These are phyloP conservation scores for Podarcis lilfordi DNA, from an alignment of 2,797 vertebrate species.

Conservation along the genomic window DNA sequence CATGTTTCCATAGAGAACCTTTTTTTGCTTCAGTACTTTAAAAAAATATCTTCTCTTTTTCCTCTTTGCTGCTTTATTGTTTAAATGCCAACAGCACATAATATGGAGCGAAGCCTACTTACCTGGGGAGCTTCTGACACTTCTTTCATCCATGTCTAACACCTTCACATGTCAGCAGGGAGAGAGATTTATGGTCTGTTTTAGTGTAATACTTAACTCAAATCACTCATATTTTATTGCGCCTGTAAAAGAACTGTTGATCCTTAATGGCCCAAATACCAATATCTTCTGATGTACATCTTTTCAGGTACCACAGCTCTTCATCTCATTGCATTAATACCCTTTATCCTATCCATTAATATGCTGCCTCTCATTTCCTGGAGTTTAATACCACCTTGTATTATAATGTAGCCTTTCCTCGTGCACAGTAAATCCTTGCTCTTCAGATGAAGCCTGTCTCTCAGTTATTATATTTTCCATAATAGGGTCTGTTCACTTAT, in stretches of 20 bases:
- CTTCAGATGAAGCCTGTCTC: conserved; percentile 24
- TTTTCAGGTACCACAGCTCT: background rate
- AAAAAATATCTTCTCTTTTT: background rate
- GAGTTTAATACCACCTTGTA: conserved; percentile 22
- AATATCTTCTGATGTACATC: background rate
- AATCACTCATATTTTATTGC: conserved; percentile 25
- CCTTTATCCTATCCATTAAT: conserved; percentile 13
- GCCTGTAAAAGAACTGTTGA: conserved; percentile 9
- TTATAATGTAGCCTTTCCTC: conserved; percentile 20
- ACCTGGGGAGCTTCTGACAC: conserved; percentile 1
- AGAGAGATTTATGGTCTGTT: conserved; percentile 28
- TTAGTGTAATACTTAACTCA: conserved; percentile 40
- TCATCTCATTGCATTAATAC: conserved; percentile 16
- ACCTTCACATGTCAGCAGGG: conserved; percentile 7
- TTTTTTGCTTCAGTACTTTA: background rate
- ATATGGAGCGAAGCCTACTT: background rate
- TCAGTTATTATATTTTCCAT: conserved; percentile 22
- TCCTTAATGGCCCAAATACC: conserved; percentile 26
- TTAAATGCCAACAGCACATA: conserved; percentile 36
- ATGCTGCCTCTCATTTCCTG: conserved; percentile 21
- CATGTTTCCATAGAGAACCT: background rate
- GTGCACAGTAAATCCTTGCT: conserved; percentile 8
- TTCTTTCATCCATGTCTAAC: conserved; percentile 19
- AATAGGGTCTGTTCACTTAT: background rate
- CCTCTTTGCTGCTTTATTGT: background rate